A percentile compares a stretch with the other conserved stretches of the same genome.
Evolutionary conservation across 2,113 vertebrate species (phyloP).

Genomic region (Pipra filicauda): DNA sequence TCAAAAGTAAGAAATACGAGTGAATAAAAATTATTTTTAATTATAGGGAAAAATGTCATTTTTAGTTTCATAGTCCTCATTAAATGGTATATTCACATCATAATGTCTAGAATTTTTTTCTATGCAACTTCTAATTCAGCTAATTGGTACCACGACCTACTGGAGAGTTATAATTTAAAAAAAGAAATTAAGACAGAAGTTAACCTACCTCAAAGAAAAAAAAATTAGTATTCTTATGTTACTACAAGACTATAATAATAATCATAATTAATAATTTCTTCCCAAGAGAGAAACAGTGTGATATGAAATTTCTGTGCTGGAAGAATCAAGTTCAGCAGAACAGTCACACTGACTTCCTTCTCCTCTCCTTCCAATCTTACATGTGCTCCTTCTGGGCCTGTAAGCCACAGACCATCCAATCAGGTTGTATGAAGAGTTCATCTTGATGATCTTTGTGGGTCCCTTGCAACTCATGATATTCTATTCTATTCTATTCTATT

Average conservation of each 20-base stretch:
- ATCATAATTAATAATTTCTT: slow-evolving; percentile 38
- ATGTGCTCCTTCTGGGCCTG: background rate
- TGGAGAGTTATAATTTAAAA: slow-evolving; percentile 35
- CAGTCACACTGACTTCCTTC: background rate
- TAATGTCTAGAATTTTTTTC: slow-evolving; percentile 10
- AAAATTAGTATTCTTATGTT: slow-evolving; percentile 2
- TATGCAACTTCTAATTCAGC: background rate
- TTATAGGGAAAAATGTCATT: slow-evolving; percentile 25
- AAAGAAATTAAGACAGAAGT: slow-evolving; percentile 14
- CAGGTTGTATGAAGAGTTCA: background rate
- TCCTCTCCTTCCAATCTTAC: background rate
- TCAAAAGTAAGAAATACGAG: slow-evolving; percentile 32
- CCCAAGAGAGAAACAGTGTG: background rate
- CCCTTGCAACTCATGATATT: background rate
- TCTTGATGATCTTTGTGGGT: background rate
- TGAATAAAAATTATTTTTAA: slow-evolving; percentile 41
- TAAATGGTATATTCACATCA: slow-evolving; percentile 44
- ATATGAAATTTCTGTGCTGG: background rate
- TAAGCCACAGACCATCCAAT: background rate
- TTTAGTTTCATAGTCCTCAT: slow-evolving; percentile 43
- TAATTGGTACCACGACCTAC: slow-evolving; percentile 29
- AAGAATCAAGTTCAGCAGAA: background rate
- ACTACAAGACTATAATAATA: slow-evolving; percentile 34
- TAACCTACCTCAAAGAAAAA: slow-evolving; percentile 38
- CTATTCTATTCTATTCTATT: background rate